Percentiles rank a stretch among this genome's conserved stretches.
Conservation (phyloP, 2,797 vertebrate genomes). For the Aulostomus chinensis region DNA sequence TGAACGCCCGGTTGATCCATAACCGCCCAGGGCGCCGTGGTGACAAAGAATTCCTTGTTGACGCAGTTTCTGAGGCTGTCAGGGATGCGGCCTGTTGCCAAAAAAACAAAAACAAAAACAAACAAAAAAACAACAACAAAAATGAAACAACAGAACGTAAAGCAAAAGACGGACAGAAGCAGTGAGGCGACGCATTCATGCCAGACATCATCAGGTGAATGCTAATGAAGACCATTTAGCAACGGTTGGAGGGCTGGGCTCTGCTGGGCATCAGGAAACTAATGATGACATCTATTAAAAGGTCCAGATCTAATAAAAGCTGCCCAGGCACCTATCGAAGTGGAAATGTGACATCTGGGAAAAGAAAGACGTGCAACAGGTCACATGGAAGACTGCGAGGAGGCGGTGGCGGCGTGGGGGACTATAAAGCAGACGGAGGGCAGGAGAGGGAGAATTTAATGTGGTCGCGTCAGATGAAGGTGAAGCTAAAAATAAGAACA, state of each 20-base stretch:
- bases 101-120: conserved; percentile 4
- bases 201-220: conserved; percentile 30
- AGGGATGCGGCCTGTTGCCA: conserved; percentile 89
- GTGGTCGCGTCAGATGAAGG: too few relatives aligned
- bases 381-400: not conserved
- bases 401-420: too few relatives aligned
- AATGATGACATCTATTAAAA: conserved; percentile 68
- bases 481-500: too few relatives aligned
- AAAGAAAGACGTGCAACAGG: conserved; percentile 38
- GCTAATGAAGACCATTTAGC: conserved; percentile 52
- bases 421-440: not conserved
- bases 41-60: conserved; percentile 97
- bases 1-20: conserved; percentile 92
- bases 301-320: conserved; percentile 62
- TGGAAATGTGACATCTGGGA: conserved; percentile 63
- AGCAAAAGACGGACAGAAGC: too few relatives aligned
- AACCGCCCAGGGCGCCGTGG: conserved; percentile 90
- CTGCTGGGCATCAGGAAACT: conserved; percentile 30
- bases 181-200: too few relatives aligned
- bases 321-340: conserved; percentile 42
- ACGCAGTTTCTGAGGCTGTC: conserved; percentile 97
- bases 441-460: not conserved
- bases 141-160: too few relatives aligned
- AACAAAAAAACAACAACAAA: not conserved
- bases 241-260: conserved; percentile 27